Evolutionary conservation across 2,797 vertebrate genomes (phyloP).

Genomic region (Moxostoma hubbsi): DNA sequence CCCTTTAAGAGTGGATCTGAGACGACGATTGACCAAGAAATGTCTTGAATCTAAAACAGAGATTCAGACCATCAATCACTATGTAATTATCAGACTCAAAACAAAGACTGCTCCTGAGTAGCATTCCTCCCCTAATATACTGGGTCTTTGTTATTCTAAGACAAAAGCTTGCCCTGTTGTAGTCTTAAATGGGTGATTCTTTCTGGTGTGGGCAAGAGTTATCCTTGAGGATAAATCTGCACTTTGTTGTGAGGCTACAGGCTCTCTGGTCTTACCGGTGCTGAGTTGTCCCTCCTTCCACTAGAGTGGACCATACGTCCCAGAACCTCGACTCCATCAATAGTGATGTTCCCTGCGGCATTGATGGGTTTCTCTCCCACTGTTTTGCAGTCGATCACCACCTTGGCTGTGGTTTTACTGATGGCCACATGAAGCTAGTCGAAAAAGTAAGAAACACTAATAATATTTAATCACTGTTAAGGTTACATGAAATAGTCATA

Average conservation of each 20-base stretch:
- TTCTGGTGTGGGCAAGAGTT: not conserved
- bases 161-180: slow-evolving; percentile 37
- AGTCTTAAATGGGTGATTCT: not conserved
- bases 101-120: slow-evolving; percentile 29
- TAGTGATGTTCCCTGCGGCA: slow-evolving; percentile 89
- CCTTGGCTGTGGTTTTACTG: slow-evolving; percentile 88
- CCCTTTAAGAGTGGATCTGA: slow-evolving; percentile 19
- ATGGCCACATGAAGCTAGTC: slow-evolving; percentile 89
- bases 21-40: slow-evolving; percentile 18
- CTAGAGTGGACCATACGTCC: slow-evolving; percentile 89
- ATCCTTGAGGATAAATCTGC: not conserved
- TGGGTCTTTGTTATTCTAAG: slow-evolving; percentile 11
- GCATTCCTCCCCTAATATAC: slow-evolving; percentile 39
- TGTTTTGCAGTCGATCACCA: slow-evolving; percentile 91
- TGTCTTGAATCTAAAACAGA: slow-evolving; percentile 8
- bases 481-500: too few species aligned
- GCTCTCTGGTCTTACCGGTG: slow-evolving; percentile 82
- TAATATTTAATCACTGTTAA: not conserved
- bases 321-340: slow-evolving; percentile 89
- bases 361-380: slow-evolving; percentile 86
- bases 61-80: slow-evolving; percentile 44
- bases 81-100: slow-evolving; percentile 30
- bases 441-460: slow-evolving; percentile 44
- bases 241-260: not conserved
- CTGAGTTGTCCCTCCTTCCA: slow-evolving; percentile 84